Percentiles rank a stretch among this genome's conserved stretches.
Conservation (phyloP, 2,888 invertebrate species). For the Athripsodes cinereus region DNA sequence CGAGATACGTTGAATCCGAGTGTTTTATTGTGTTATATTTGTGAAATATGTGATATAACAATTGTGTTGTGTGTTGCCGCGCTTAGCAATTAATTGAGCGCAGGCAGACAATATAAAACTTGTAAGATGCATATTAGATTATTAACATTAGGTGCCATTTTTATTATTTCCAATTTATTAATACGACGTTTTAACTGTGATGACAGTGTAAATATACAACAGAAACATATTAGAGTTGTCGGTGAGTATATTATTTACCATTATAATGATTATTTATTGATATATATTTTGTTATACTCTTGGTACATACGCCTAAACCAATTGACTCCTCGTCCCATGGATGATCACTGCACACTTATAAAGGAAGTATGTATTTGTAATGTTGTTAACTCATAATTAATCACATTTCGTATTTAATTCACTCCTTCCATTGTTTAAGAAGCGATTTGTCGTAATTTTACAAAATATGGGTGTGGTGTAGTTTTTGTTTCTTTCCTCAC, state of each 20-base stretch:
- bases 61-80: slow-evolving; percentile 12
- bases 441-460: background rate
- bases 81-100: slow-evolving; percentile 11
- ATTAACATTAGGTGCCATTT: slow-evolving; percentile 49
- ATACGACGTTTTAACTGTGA: slow-evolving; percentile 53
- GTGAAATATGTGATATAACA: slow-evolving; percentile 18
- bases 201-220: slow-evolving; percentile 31
- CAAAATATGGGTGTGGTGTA: background rate
- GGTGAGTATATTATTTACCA: slow-evolving; percentile 7
- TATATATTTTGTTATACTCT: background rate
- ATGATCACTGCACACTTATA: background rate
- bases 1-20: background rate
- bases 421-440: background rate
- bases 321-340: background rate
- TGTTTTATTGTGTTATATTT: background rate
- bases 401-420: background rate
- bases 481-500: background rate
- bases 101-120: slow-evolving; percentile 17
- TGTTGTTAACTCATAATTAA: background rate
- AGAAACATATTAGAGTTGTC: slow-evolving; percentile 7
- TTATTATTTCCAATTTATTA: slow-evolving; percentile 41
- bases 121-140: slow-evolving; percentile 45
- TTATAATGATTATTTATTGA: background rate
- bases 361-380: background rate
- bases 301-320: too few species aligned